These are phyloP conservation scores for Drosophila kikkawai DNA, from an alignment of 1,140 invertebrate species.

Conservation along the genomic window DNA sequence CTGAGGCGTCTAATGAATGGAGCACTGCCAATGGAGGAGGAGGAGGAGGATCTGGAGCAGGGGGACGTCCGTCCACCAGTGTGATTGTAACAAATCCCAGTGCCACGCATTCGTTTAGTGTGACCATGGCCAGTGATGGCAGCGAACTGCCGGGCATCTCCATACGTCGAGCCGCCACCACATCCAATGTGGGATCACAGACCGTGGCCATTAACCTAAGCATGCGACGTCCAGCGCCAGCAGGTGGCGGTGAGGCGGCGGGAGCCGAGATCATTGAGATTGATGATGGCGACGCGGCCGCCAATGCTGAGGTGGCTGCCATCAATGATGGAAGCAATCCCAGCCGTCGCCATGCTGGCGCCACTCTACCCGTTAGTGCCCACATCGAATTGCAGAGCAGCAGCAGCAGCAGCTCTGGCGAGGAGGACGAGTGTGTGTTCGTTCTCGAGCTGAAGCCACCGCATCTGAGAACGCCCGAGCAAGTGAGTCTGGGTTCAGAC, in stretches of 20 bases:
- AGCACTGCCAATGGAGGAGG: constrained; percentile 7
- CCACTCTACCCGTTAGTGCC: constrained; percentile 62
- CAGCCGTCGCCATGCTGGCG: constrained; percentile 58
- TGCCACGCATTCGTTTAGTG: constrained; percentile 72
- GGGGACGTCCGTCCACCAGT: constrained; percentile 59
- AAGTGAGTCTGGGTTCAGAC: constrained; percentile 86
- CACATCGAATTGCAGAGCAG: constrained; percentile 78
- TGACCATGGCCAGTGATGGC: constrained; percentile 72
- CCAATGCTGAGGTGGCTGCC: constrained; percentile 73
- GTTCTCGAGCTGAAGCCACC: constrained; percentile 86
- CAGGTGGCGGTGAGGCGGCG: constrained; percentile 32
- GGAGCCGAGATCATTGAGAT: constrained; percentile 63
- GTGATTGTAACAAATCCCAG: constrained; percentile 77
- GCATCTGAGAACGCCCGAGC: constrained; percentile 87
- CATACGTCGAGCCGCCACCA: constrained; percentile 58
- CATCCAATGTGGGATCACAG: constrained; percentile 70
- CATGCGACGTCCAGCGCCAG: constrained; percentile 63
- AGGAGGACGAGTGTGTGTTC: constrained; percentile 80
- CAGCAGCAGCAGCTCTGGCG: constrained; percentile 62
- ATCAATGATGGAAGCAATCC: constrained; percentile 63
- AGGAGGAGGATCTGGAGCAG: not conserved
- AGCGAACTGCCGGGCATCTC: constrained; percentile 71
- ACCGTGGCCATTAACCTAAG: constrained; percentile 75
- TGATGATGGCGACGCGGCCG: constrained; percentile 69
- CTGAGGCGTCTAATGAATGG: constrained; percentile 42